A percentile compares a stretch with the other conserved stretches of the same genome.
phyloP scores from a whole-genome alignment of 2,797 vertebrate species.

The Pterois miles region DNA sequence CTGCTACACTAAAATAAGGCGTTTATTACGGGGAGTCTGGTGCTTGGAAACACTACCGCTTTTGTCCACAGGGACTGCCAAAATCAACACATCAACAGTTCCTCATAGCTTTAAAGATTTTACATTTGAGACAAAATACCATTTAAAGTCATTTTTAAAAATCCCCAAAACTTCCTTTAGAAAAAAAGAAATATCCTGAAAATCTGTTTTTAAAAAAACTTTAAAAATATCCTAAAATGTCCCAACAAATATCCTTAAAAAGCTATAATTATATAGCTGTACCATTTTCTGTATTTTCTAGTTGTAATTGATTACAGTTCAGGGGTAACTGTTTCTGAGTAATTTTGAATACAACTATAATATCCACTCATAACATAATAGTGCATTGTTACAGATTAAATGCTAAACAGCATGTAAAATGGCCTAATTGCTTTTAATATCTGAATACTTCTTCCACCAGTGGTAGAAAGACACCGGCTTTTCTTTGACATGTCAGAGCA shows the following conservation, averaged over 20 bases:
- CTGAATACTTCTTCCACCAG: background rate
- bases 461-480: constrained; percentile 30
- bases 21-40: too few relatives aligned
- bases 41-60: too few relatives aligned
- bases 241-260: background rate
- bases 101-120: background rate
- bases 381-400: background rate
- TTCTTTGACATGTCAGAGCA: constrained; percentile 63
- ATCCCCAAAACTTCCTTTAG: too few relatives aligned
- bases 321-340: background rate
- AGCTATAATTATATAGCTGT: background rate
- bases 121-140: background rate
- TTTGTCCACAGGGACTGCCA: too few relatives aligned
- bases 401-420: background rate
- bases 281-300: background rate
- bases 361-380: background rate
- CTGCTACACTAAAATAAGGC: too few relatives aligned
- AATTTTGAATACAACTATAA: background rate
- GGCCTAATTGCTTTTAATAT: background rate
- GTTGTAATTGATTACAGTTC: background rate
- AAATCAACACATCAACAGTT: too few relatives aligned
- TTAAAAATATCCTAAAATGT: background rate
- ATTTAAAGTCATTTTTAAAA: background rate
- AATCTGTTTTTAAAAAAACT: background rate
- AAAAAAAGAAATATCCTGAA: background rate